Evolutionary conservation across 2,113 vertebrate species (phyloP).

Genomic region (Vulpes vulpes): DNA sequence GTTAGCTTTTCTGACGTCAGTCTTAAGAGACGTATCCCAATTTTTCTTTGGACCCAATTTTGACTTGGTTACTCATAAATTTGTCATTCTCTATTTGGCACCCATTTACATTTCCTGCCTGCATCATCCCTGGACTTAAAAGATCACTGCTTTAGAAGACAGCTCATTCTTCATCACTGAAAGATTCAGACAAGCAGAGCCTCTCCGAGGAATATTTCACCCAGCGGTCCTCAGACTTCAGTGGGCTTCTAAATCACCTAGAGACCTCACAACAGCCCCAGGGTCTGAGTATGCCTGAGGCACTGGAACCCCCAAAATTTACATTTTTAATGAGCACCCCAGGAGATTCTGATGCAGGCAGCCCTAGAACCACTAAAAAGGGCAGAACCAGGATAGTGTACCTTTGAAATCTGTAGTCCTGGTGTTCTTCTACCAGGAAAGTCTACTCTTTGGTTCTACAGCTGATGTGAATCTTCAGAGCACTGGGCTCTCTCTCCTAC

Average conservation of each 20-base stretch:
- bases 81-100: constrained; percentile 48
- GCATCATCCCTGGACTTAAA: not conserved
- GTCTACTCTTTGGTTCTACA: not conserved
- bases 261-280: not conserved
- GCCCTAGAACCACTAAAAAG: not conserved
- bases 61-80: constrained; percentile 52
- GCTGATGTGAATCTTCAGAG: not conserved
- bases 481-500: not conserved
- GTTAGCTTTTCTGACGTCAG: not conserved
- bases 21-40: not conserved
- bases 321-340: not conserved
- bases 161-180: constrained; percentile 24
- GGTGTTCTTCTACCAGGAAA: not conserved
- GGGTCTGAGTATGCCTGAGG: not conserved
- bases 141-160: not conserved
- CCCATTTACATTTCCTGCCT: constrained; percentile 18
- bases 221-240: not conserved
- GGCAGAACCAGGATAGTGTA: not conserved
- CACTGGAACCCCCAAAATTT: not conserved
- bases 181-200: not conserved
- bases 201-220: not conserved
- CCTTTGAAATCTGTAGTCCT: not conserved
- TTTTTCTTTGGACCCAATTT: constrained; percentile 38
- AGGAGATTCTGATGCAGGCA: not conserved
- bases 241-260: not conserved